phyloP scores from a whole-genome alignment of 2,888 invertebrate species.

The Pristionchus arcanus region DNA sequence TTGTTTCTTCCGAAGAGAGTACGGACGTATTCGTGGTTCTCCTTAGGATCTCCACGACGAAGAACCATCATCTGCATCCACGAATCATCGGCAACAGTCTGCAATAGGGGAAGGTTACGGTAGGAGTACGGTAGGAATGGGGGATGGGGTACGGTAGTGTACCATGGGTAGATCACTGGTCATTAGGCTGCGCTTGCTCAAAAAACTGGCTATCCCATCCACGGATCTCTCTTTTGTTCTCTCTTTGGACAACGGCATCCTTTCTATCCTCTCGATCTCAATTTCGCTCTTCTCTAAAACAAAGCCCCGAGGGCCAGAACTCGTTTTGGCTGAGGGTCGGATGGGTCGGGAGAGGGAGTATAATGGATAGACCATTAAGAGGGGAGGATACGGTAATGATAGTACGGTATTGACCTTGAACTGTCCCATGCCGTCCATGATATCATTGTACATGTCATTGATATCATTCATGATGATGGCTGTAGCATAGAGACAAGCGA shows the following conservation, averaged over 20 bases:
- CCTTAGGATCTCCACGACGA: slow-evolving; percentile 66
- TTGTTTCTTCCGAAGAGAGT: slow-evolving; percentile 72
- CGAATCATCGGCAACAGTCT: slow-evolving; percentile 70
- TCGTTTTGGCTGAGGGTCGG: slow-evolving; percentile 9
- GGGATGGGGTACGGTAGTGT: neutral
- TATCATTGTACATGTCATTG: slow-evolving; percentile 71
- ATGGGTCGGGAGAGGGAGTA: neutral
- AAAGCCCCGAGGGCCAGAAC: neutral
- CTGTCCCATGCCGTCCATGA: slow-evolving; percentile 71
- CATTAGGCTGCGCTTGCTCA: neutral
- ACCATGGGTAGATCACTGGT: neutral
- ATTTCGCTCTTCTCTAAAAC: slow-evolving; percentile 12
- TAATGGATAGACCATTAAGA: neutral
- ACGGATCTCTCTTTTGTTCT: slow-evolving; percentile 21
- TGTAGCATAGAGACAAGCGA: slow-evolving; percentile 68
- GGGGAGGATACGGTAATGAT: neutral
- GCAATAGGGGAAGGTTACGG: slow-evolving; percentile 17
- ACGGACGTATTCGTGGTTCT: slow-evolving; percentile 63
- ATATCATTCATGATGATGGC: slow-evolving; percentile 71
- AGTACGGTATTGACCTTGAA: slow-evolving; percentile 60
- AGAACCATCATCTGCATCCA: slow-evolving; percentile 68
- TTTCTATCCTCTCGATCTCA: slow-evolving; percentile 20
- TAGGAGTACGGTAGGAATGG: slow-evolving; percentile 5
- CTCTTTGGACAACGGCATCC: slow-evolving; percentile 37
- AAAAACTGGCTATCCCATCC: slow-evolving; percentile 13